phyloP scores from a whole-genome alignment of 2,113 vertebrate species.

The Larimichthys polyactis region DNA sequence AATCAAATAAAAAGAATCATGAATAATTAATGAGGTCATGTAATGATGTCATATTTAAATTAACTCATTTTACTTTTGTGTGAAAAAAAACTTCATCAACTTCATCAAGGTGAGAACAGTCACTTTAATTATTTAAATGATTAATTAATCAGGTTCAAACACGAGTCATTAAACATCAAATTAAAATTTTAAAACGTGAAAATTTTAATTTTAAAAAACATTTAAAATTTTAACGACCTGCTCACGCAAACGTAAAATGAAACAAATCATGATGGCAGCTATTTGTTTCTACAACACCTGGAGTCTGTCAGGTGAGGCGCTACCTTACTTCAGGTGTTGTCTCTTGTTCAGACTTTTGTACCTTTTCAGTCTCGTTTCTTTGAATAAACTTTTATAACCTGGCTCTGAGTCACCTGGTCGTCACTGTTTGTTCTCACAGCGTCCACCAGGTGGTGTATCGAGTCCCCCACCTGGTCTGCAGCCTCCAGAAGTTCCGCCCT shows the following conservation, averaged over 20 bases:
- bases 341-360: neutral
- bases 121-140: too few species aligned
- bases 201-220: neutral
- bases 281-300: neutral
- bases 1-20: too few species aligned
- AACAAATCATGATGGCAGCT: neutral
- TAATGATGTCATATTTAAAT: too few species aligned
- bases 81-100: too few species aligned
- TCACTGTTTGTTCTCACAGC: constrained; percentile 59
- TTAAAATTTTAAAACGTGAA: too few species aligned
- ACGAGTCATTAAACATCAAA: too few species aligned
- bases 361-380: neutral
- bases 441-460: constrained; percentile 83
- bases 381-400: constrained; percentile 53
- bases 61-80: too few species aligned
- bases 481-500: constrained; percentile 77
- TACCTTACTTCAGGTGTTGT: constrained; percentile 16
- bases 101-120: too few species aligned
- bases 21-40: too few species aligned
- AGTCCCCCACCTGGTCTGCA: constrained; percentile 81
- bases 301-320: neutral
- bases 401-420: neutral
- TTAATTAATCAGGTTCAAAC: too few species aligned
- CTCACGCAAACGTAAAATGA: neutral
- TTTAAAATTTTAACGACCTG: neutral